A percentile compares a stretch with the other conserved stretches of the same genome.
These are phyloP conservation scores for Oxytorus armatus DNA, from an alignment of 2,888 invertebrate species.

Conservation along the genomic window DNA sequence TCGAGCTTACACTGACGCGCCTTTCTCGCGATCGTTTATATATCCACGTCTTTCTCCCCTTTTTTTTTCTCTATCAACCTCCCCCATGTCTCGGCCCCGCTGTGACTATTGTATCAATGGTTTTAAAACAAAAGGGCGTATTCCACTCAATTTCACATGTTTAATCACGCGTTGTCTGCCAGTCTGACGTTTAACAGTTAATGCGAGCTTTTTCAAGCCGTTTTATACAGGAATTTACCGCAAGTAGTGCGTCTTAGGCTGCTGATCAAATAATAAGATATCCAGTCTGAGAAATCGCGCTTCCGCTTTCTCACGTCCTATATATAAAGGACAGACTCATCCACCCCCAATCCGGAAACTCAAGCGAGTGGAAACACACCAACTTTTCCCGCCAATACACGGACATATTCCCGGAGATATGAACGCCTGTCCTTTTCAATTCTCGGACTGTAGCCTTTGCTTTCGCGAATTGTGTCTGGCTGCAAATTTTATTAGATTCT, in stretches of 20 bases:
- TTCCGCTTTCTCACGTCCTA: conserved; percentile 1
- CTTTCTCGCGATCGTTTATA: conserved; percentile 24
- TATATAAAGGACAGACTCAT: too few species aligned
- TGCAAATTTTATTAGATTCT: background rate
- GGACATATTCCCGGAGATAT: conserved; percentile 55
- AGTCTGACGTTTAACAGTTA: background rate
- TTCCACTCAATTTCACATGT: background rate
- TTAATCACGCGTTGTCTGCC: background rate
- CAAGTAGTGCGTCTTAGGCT: too few species aligned
- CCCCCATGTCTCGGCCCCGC: background rate
- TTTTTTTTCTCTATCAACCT: background rate
- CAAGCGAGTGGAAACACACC: conserved; percentile 58
- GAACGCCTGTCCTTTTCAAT: conserved; percentile 52
- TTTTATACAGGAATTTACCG: background rate
- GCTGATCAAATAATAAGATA: too few species aligned
- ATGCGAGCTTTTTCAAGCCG: background rate
- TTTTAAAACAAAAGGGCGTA: conserved; percentile 5
- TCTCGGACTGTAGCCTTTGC: background rate
- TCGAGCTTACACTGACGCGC: conserved; percentile 60
- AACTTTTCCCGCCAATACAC: conserved; percentile 19
- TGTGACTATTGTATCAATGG: conserved; percentile 1
- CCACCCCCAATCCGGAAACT: conserved; percentile 42
- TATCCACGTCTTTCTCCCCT: conserved; percentile 25
- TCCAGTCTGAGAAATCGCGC: background rate
- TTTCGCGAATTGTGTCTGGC: background rate